phyloP scores from a whole-genome alignment of 2,797 vertebrate genomes.

The Potorous gilbertii region DNA sequence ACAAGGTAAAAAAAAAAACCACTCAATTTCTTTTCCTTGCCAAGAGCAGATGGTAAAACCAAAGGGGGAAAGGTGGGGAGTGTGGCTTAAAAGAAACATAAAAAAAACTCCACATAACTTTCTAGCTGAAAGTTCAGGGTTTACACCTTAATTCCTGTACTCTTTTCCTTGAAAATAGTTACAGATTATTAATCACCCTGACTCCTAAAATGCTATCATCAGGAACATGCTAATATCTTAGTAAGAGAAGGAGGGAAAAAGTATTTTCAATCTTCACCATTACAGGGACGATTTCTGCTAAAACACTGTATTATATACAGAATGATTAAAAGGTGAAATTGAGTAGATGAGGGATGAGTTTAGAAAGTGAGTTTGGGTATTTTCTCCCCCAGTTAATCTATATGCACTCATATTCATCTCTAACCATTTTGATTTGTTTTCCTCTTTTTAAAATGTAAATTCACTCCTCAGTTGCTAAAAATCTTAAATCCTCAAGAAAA shows the following conservation, averaged over 20 bases:
- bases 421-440: neutral
- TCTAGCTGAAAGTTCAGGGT: neutral
- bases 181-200: neutral
- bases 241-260: neutral
- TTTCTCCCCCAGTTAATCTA: neutral
- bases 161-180: neutral
- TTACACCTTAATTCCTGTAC: neutral
- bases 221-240: neutral
- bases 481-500: neutral
- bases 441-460: neutral
- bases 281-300: neutral
- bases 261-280: conserved; percentile 11
- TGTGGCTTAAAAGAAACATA: neutral
- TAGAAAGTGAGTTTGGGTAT: neutral
- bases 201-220: neutral
- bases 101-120: neutral
- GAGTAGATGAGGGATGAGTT: neutral
- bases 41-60: neutral
- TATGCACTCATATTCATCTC: neutral
- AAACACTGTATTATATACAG: neutral
- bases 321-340: neutral
- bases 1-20: conserved; percentile 30
- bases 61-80: too few species aligned
- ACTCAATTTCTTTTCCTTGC: neutral
- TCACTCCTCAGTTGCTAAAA: neutral